phyloP scores from a whole-genome alignment of 2,797 vertebrate species.

The Poliocrania exsul region DNA sequence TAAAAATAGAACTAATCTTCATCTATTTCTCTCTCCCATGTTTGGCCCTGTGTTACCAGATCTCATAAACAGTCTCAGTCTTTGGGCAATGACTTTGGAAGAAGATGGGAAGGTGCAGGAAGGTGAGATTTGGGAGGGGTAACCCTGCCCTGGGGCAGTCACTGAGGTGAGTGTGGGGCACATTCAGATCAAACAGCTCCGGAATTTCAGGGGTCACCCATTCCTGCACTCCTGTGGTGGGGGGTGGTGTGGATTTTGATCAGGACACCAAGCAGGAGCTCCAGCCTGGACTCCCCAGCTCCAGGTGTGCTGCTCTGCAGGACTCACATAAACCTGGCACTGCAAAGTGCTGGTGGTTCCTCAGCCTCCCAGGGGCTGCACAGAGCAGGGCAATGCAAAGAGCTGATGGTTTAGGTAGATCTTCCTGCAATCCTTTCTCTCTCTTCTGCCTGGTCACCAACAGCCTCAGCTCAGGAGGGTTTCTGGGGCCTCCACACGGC shows the following conservation, averaged over 20 bases:
- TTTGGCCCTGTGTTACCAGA: background rate
- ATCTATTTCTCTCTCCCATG: background rate
- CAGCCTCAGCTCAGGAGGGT: accelerated
- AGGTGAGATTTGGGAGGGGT: background rate
- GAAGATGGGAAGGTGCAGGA: background rate
- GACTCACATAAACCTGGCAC: background rate
- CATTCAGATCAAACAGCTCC: background rate
- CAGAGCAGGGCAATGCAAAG: background rate
- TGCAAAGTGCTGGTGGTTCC: background rate
- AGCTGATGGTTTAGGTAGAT: background rate
- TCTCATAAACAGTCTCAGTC: background rate
- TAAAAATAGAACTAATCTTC: background rate
- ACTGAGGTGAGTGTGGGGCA: background rate
- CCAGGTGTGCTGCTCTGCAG: background rate
- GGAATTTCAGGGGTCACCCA: background rate
- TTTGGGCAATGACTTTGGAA: background rate
- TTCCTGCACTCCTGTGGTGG: background rate
- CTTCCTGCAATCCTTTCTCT: background rate
- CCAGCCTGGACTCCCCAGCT: accelerated
- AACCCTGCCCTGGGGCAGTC: too few relatives aligned
- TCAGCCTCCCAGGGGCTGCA: background rate
- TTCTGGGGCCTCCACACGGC: background rate
- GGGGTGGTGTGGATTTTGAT: accelerated
- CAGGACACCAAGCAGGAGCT: background rate
- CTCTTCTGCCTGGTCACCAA: background rate